phyloP scores from a whole-genome alignment of 1,140 invertebrate genomes.

The Camponotus pennsylvanicus region DNA sequence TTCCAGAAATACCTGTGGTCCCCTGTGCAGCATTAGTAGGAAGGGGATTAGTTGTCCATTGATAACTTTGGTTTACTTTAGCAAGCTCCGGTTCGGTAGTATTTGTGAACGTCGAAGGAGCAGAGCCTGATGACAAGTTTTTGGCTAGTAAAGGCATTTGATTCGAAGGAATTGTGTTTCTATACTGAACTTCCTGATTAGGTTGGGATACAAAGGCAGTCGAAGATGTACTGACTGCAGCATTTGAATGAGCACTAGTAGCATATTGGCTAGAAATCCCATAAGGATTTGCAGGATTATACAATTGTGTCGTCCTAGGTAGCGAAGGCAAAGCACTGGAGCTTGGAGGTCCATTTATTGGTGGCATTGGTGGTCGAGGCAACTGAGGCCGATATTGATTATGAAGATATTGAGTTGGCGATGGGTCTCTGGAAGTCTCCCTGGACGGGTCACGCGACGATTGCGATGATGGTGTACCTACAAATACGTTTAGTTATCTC shows the following conservation, averaged over 20 bases:
- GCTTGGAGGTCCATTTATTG: conserved; percentile 76
- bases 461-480: conserved; percentile 82
- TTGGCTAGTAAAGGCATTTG: conserved; percentile 17
- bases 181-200: conserved; percentile 41
- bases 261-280: conserved; percentile 36
- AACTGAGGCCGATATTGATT: conserved; percentile 80
- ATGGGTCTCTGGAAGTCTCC: conserved; percentile 82
- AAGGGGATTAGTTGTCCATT: conserved; percentile 29
- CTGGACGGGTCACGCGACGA: conserved; percentile 82
- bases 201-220: conserved; percentile 19
- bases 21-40: conserved; percentile 21
- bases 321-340: conserved; percentile 59
- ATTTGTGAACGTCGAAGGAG: conserved; percentile 8
- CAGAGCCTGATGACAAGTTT: conserved; percentile 3
- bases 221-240: conserved; percentile 5
- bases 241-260: conserved; percentile 3
- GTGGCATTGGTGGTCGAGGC: conserved; percentile 75
- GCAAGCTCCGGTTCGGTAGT: background rate
- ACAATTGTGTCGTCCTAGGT: conserved; percentile 42
- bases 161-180: conserved; percentile 11
- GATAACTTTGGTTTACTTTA: conserved; percentile 48
- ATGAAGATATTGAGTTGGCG: conserved; percentile 81
- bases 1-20: conserved; percentile 53
- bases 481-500: background rate
- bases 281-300: conserved; percentile 36